These are phyloP conservation scores for Melanostoma mellinum DNA, from an alignment of 2,888 invertebrate genomes.

Conservation along the genomic window DNA sequence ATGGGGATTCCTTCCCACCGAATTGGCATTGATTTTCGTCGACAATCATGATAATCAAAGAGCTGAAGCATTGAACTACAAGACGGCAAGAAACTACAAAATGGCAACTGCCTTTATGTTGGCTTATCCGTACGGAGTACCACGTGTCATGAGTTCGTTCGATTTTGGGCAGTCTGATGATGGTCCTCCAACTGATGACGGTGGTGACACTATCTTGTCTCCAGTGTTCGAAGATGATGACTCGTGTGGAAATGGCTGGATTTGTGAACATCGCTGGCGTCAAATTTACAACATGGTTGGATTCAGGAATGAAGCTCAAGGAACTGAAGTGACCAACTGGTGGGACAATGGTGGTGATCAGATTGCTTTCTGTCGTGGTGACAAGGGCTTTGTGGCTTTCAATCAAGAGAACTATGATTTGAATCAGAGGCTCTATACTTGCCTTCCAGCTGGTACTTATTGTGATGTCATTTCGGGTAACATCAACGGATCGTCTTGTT, in stretches of 20 bases:
- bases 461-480: slow-evolving; percentile 93
- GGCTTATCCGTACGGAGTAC: slow-evolving; percentile 91
- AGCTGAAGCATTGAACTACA: slow-evolving; percentile 88
- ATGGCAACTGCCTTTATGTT: slow-evolving; percentile 94
- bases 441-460: slow-evolving; percentile 89
- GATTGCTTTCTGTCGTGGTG: slow-evolving; percentile 92
- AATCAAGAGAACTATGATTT: slow-evolving; percentile 86
- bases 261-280: slow-evolving; percentile 94
- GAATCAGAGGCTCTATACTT: slow-evolving; percentile 84
- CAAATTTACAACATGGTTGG: slow-evolving; percentile 91
- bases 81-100: slow-evolving; percentile 87
- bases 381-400: slow-evolving; percentile 89
- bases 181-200: slow-evolving; percentile 87
- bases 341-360: slow-evolving; percentile 92
- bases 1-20: slow-evolving; percentile 86
- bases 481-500: slow-evolving; percentile 79
- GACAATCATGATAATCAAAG: slow-evolving; percentile 97
- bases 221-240: slow-evolving; percentile 86
- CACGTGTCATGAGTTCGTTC: slow-evolving; percentile 94
- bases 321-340: slow-evolving; percentile 86
- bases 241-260: slow-evolving; percentile 86
- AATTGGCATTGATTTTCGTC: slow-evolving; percentile 89
- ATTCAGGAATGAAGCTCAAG: slow-evolving; percentile 87
- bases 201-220: slow-evolving; percentile 84
- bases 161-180: slow-evolving; percentile 85